phyloP scores from a whole-genome alignment of 2,113 vertebrate species.

The Alethe castanea region DNA sequence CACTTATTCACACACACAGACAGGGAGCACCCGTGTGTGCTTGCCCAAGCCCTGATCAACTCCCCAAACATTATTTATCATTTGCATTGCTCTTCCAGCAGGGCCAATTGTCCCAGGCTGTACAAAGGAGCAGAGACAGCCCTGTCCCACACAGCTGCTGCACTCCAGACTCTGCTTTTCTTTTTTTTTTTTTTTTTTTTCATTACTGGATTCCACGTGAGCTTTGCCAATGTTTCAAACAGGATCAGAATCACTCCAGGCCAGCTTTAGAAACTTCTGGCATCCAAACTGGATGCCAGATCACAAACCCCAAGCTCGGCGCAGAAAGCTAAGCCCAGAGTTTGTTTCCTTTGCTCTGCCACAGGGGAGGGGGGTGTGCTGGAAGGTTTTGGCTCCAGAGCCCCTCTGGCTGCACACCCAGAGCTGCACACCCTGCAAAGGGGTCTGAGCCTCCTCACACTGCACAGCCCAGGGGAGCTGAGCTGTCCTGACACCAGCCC shows the following conservation, averaged over 20 bases:
- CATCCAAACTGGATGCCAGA: not conserved
- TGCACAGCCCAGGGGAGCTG: rapidly evolving
- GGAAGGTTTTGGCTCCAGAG: not conserved
- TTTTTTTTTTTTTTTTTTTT: no score
- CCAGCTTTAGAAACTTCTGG: conserved; percentile 30
- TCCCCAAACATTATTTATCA: not conserved
- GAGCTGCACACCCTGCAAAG: not conserved
- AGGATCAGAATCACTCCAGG: not conserved
- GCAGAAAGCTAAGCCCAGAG: not conserved
- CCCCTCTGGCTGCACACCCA: not conserved
- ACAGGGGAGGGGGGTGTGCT: not conserved
- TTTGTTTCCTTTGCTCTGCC: not conserved
- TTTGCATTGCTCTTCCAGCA: not conserved
- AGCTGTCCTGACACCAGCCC: not conserved
- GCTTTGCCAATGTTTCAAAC: not conserved
- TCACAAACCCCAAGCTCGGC: not conserved
- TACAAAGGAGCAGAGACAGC: not conserved
- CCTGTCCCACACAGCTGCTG: not conserved
- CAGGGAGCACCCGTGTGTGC: not conserved
- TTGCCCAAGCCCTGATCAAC: not conserved
- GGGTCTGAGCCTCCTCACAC: not conserved
- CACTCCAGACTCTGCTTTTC: not conserved
- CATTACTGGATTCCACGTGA: not conserved
- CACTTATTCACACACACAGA: not conserved
- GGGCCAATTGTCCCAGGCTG: not conserved